Evolutionary conservation across 2,113 vertebrate genomes (phyloP).

Genomic region (Menidia beryllina): DNA sequence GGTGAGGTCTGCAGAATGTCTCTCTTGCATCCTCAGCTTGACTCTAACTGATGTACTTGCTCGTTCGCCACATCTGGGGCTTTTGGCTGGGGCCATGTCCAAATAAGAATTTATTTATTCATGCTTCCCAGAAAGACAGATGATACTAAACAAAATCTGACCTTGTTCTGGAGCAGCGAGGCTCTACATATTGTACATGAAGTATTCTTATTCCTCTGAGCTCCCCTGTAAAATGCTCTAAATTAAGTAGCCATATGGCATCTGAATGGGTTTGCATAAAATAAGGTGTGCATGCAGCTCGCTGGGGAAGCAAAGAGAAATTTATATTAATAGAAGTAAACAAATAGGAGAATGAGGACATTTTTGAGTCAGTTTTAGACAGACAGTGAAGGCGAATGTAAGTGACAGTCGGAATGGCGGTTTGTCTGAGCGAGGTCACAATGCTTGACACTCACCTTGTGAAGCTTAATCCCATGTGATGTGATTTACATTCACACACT

Average conservation of each 20-base stretch:
- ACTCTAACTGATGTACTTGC: constrained; percentile 11
- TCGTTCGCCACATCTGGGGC: constrained; percentile 41
- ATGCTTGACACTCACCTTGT: constrained; percentile 32
- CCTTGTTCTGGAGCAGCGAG: constrained; percentile 27
- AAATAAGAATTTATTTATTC: constrained; percentile 61
- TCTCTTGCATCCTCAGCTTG: constrained; percentile 11
- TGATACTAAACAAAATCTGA: constrained; percentile 29
- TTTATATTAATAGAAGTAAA: constrained; percentile 17
- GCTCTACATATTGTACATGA: constrained; percentile 32
- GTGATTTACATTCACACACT: constrained; percentile 47
- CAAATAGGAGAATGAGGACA: background rate
- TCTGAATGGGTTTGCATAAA: constrained; percentile 8
- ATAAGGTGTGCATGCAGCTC: constrained; percentile 6
- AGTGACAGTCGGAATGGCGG: constrained; percentile 32
- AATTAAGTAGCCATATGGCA: constrained; percentile 11
- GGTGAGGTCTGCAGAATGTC: background rate
- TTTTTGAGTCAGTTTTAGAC: background rate
- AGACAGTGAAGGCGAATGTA: constrained; percentile 25
- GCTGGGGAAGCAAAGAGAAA: constrained; percentile 7
- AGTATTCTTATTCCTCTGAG: constrained; percentile 14
- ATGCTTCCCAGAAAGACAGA: constrained; percentile 41
- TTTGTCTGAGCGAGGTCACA: constrained; percentile 28
- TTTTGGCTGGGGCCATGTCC: constrained; percentile 1
- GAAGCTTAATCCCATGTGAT: constrained; percentile 38
- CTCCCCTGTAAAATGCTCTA: background rate